Conservation (phyloP, 2,113 vertebrate genomes). For the Rattus norvegicus region GRCr8 NC_086029.1:29086501-29087000, state of each 20-base stretch:
- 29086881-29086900: background rate
- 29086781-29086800: background rate
- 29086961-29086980: background rate
- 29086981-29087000: background rate
- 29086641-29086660: background rate
- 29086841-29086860: background rate
- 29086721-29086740: background rate
- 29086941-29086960: background rate
- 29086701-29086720: background rate
- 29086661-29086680: background rate
- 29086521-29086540: background rate
- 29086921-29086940: background rate
- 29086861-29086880: background rate
- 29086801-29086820: background rate
- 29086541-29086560: background rate
- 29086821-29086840: background rate
- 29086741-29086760: background rate
- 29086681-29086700: background rate
- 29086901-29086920: background rate
- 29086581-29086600: background rate
- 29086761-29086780: background rate
- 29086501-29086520: background rate
- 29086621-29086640: background rate
- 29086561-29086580: background rate
- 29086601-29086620: background rate